Base-by-base conservation (phyloP, 2,888 invertebrate genomes). In the Amiota minor region DNA sequence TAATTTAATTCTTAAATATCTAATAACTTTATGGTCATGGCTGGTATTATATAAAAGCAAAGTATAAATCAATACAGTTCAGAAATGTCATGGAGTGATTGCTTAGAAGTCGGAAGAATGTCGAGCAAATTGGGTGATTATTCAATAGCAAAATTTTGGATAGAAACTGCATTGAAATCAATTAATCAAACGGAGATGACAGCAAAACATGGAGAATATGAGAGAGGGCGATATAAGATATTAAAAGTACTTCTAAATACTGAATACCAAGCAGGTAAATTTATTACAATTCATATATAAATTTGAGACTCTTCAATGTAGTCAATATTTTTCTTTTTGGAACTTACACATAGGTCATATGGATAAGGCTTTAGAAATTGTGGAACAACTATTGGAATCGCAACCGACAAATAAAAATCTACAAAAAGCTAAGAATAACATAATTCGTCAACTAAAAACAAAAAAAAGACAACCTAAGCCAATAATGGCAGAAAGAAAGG, bases 61-160 rank as follows among this genome's bases (percentile, higher is more conserved):
- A 61, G 55, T 53, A 4, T 6, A 9, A 8, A 53, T 20, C 55
- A 62, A 72, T 70, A 45, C 69, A 88, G 89, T 68, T 85, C 84
- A 1, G 77, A 80, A 74, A 88, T 88, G 87, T 83, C 84, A 72
- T 88, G 88, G 87, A 87, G 84, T 76, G 87, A 88, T 74, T 88
- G 88, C 76, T 79, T 88, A 46, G 82, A 86, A 77, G 79, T 89
- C 75, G 88, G 87, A 11, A 80, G 80, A 47, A 81, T 79, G 20
- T 85, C 87, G n/a, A 83, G 76, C 55, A 76, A 78, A 47, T 79
- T 81, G 70, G 85, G 83, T 12, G 83, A 87, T 67, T 80, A 83
- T 59, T 75, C 77, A 1, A 76, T 85, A 46, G 88, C 88, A 69
- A 88, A 87, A 71, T 82, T 81, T 68, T 88, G 88, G 87, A 73